phyloP scores from a whole-genome alignment of 2,797 vertebrate genomes.

The Chiroxiphia lanceolata region DNA sequence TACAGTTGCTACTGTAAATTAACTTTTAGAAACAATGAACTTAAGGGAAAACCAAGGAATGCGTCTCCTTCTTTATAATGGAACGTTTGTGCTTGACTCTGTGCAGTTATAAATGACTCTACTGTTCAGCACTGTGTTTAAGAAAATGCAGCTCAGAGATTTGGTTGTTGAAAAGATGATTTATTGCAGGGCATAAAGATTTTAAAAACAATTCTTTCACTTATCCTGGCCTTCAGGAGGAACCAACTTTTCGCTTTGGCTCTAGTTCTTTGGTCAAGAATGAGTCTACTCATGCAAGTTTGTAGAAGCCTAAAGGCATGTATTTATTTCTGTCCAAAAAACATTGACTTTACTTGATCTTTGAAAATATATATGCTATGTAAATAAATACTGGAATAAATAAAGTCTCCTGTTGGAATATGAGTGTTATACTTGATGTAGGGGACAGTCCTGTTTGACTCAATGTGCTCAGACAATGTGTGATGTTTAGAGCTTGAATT shows the following conservation, averaged over 20 bases:
- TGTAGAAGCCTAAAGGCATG: constrained; percentile 31
- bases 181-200: constrained; percentile 67
- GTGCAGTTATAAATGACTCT: constrained; percentile 65
- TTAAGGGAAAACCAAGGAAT: constrained; percentile 64
- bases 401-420: neutral
- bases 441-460: neutral
- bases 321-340: constrained; percentile 32
- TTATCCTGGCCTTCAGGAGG: constrained; percentile 63
- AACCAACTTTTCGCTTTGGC: constrained; percentile 50
- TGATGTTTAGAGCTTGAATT: neutral
- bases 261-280: constrained; percentile 47
- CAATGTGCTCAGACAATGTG: neutral
- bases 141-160: constrained; percentile 65
- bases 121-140: constrained; percentile 63
- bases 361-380: neutral
- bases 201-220: constrained; percentile 65
- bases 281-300: constrained; percentile 25
- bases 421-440: neutral
- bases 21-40: constrained; percentile 70
- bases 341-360: constrained; percentile 13
- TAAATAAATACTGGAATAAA: constrained; percentile 34
- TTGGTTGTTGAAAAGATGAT: constrained; percentile 72
- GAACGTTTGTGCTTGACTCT: constrained; percentile 65
- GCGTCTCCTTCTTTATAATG: constrained; percentile 63
- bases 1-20: constrained; percentile 67